Evolutionary conservation across 2,113 vertebrate species (phyloP), one percentile per base, ranked within the genome.

Genomic region (Gymnorhina tibicen): DNA sequence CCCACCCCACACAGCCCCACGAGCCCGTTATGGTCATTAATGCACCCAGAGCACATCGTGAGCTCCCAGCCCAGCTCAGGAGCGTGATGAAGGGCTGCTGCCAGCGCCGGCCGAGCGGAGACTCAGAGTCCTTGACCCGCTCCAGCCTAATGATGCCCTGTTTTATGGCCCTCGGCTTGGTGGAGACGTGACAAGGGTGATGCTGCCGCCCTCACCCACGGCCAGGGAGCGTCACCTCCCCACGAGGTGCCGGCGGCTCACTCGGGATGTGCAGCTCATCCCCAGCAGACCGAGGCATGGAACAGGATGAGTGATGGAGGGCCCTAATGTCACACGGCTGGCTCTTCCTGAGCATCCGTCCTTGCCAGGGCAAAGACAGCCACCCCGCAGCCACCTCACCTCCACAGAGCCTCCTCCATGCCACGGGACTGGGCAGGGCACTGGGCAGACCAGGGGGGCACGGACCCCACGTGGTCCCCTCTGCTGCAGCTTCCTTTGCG

Each of bases 381-480:
- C 6, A 2, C 4, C 26, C 49, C 2, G 0, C 0, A 0, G 60
- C 41, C 52, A 22, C 39, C 5, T n/a, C n/a, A n/a, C n/a, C 3
- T 3, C 32, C 14, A 17, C 2, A 1, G 47, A 70, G 62, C 42
- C 44, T 18, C 24, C 19, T 49, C 6, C 0, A 0, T 19, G 35
- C 67, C 63, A 13, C 0, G 0, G 42, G 49, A 63, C 46, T 0
- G 1, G 33, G 27, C 20, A 35, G 44, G n/a, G 30, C 24, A 5
- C 69, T 35, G 58, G 58, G 41, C 32, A 16, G 66, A 7, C 13
- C 27, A 0, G 4, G 11, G 26, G 23, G 13, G 4, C 20, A 42
- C 39, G 41, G 52, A 35, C 13, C 30, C 37, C 1, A 1, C 7
- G 6, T 0, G 16, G n/a, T 42, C 21, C 59, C 24, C 50, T 46